Evolutionary conservation across 1,140 invertebrate genomes (phyloP), one percentile per base, ranked within the genome.

Genomic region (Atopsyche davidsoni): DNA sequence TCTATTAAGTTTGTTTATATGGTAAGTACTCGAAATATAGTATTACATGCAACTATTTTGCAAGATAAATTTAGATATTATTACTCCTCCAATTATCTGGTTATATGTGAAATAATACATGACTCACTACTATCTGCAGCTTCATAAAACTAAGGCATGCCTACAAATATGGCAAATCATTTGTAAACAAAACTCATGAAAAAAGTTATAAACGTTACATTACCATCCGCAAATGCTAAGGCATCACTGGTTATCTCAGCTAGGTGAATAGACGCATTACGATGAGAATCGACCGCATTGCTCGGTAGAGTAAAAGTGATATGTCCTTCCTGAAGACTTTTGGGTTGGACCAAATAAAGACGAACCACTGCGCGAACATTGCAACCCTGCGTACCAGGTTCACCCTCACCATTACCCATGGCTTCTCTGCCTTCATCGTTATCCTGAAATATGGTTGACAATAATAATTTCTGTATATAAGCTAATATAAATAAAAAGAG

Each of bases 261-360:
- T 22, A 46, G 44, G 7, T 10, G 32, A 16, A 35, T 10, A 22
- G 42, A 23, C 25, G 43, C 39, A 38, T 50, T 44, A 4, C 35
- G 24, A 7, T 32, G 16, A 36, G 9, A 38, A 34, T 39, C 34
- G 2, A 22, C 7, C 11, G 28, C 22, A 2, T 4, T 11, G 14
- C 34, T 43, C 4, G 24, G 58, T 13, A 70, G 81, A 53, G 80
- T 74, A 63, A 89, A 92, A 11, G 81, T 77, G 46, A 93, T 87
- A 60, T 83, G 79, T 62, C 89, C 88, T 60, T 92, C 86, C 67
- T 93, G 89, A 34, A 94, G 67, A 16, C 87, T 87, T 64, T 91
- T 93, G 2, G 89, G 87, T 65, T 94, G 89, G 35, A 95, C 84
- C 35, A 92, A 77, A 68, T 86, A 89, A 73, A 95, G 81, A 36